phyloP scores from a whole-genome alignment of 1,140 invertebrate species.

The Triops longicaudatus region DNA sequence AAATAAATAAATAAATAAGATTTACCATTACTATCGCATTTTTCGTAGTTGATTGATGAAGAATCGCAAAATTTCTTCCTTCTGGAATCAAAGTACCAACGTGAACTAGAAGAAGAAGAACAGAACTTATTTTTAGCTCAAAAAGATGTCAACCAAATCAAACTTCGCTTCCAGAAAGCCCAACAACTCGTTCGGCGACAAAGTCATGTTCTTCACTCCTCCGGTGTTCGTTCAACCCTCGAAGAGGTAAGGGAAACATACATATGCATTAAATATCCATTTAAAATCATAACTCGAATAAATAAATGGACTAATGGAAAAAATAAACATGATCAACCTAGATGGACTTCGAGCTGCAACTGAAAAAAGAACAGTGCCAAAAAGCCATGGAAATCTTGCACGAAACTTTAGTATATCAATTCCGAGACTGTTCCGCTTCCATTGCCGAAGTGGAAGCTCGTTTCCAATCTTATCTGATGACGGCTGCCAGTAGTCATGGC shows the following conservation, averaged over 20 bases:
- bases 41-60: background rate
- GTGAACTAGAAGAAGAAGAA: background rate
- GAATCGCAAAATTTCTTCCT: background rate
- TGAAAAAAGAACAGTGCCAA: background rate
- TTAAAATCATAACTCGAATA: background rate
- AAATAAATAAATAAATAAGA: no score
- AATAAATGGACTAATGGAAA: no score
- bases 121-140: background rate
- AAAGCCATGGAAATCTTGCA: background rate
- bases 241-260: background rate
- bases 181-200: background rate
- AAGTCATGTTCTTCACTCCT: background rate
- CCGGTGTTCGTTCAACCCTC: background rate
- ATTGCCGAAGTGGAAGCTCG: background rate
- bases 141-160: background rate
- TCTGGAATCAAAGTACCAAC: background rate
- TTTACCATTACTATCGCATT: no score
- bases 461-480: conserved; percentile 8
- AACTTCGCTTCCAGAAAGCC: background rate
- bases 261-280: background rate
- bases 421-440: background rate
- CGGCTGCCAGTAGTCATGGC: background rate
- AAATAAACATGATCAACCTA: background rate
- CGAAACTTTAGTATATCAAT: background rate
- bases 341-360: background rate